phyloP scores from a whole-genome alignment of 2,113 vertebrate genomes.

The Malurus alboscapulatus region DNA sequence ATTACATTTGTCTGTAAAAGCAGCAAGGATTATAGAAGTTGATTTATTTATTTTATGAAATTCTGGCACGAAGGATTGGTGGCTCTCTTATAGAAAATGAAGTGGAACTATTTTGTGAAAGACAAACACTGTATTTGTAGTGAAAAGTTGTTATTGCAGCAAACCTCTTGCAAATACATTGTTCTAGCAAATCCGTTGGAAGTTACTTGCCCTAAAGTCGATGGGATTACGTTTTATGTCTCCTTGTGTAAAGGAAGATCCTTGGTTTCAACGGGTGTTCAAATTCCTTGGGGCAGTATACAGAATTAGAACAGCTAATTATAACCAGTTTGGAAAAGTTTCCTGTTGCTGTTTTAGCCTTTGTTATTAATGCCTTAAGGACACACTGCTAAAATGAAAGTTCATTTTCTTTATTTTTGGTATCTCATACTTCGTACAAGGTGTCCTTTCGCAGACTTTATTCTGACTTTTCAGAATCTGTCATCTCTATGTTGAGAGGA shows the following conservation, averaged over 20 bases:
- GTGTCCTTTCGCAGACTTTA: background rate
- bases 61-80: constrained; percentile 52
- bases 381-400: background rate
- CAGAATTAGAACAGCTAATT: constrained; percentile 17
- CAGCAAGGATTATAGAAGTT: constrained; percentile 68
- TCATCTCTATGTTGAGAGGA: background rate
- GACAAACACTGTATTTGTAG: constrained; percentile 36
- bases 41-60: constrained; percentile 76
- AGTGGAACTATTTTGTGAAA: constrained; percentile 51
- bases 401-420: background rate
- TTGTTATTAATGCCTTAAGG: constrained; percentile 16
- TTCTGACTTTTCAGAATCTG: background rate
- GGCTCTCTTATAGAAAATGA: constrained; percentile 50
- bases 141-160: constrained; percentile 40
- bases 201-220: background rate
- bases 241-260: constrained; percentile 14
- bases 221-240: constrained; percentile 20
- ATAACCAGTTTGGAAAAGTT: background rate
- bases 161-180: constrained; percentile 43
- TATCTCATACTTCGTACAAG: background rate
- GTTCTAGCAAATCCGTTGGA: constrained; percentile 29
- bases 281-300: background rate
- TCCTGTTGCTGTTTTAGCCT: background rate
- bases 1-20: constrained; percentile 76
- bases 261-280: background rate